Percentiles rank a stretch among this genome's conserved stretches.
phyloP scores from a whole-genome alignment of 2,113 vertebrate species.

The Chaenocephalus aceratus region DNA sequence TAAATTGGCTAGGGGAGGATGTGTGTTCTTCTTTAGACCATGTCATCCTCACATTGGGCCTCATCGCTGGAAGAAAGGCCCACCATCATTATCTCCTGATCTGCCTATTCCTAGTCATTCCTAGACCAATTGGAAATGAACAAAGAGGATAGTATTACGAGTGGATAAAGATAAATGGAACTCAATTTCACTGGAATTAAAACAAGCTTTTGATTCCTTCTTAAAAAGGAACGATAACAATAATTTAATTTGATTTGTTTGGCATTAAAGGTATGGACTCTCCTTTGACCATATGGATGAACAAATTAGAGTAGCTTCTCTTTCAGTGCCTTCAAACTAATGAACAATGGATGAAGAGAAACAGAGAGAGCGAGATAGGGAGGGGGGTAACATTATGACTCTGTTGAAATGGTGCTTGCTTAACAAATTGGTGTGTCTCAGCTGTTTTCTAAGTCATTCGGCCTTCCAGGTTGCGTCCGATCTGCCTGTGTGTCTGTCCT shows the following conservation, averaged over 20 bases:
- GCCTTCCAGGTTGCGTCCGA: slow-evolving; percentile 77
- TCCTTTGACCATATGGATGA: slow-evolving; percentile 43
- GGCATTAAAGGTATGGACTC: slow-evolving; percentile 39
- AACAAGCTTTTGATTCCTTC: slow-evolving; percentile 59
- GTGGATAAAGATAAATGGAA: slow-evolving; percentile 69
- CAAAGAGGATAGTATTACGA: slow-evolving; percentile 70
- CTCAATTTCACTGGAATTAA: slow-evolving; percentile 71
- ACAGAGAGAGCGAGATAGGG: slow-evolving; percentile 17
- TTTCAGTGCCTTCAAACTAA: slow-evolving; percentile 44
- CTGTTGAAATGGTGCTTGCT: slow-evolving; percentile 63
- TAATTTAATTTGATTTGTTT: slow-evolving; percentile 70
- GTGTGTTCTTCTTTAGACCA: slow-evolving; percentile 81
- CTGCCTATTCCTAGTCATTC: slow-evolving; percentile 58
- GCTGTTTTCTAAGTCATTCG: slow-evolving; percentile 69
- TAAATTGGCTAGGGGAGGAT: slow-evolving; percentile 71
- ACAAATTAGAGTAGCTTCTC: slow-evolving; percentile 39
- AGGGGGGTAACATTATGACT: slow-evolving; percentile 32
- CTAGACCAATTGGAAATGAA: slow-evolving; percentile 64
- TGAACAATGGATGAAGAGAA: slow-evolving; percentile 46
- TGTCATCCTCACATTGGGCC: slow-evolving; percentile 81
- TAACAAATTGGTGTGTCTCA: slow-evolving; percentile 77
- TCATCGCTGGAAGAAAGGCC: slow-evolving; percentile 76
- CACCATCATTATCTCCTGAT: slow-evolving; percentile 74
- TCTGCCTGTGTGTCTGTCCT: slow-evolving; percentile 63
- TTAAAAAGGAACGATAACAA: slow-evolving; percentile 41